Evolutionary conservation across 2,797 vertebrate species (phyloP).

Genomic region (Pogoniulus pusillus): DNA sequence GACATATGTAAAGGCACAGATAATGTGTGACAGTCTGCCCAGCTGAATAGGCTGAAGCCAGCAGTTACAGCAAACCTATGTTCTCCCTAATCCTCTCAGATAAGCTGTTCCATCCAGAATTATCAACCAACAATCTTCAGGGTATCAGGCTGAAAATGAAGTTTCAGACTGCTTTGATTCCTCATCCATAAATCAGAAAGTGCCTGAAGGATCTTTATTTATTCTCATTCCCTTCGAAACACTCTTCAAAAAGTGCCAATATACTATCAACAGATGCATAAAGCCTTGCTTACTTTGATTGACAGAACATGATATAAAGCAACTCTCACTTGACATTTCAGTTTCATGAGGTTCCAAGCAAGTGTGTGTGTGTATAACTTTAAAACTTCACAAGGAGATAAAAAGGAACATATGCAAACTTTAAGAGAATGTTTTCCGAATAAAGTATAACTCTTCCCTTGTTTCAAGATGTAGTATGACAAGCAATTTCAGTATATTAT

Average conservation of each 20-base stretch:
- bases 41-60: constrained; percentile 86
- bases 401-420: constrained; percentile 85
- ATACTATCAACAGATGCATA: constrained; percentile 90
- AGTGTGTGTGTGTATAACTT: constrained; percentile 42
- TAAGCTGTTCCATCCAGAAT: constrained; percentile 87
- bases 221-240: constrained; percentile 84
- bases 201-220: constrained; percentile 89
- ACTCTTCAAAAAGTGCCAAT: constrained; percentile 94
- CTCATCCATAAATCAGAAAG: constrained; percentile 88
- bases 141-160: constrained; percentile 97
- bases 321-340: constrained; percentile 96
- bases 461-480: constrained; percentile 54
- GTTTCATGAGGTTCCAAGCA: constrained; percentile 91
- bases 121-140: constrained; percentile 91
- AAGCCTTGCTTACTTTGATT: constrained; percentile 87
- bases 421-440: constrained; percentile 69
- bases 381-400: constrained; percentile 84
- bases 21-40: constrained; percentile 82
- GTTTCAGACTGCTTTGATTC: constrained; percentile 89
- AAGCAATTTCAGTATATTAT: constrained; percentile 51
- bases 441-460: constrained; percentile 46
- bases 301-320: constrained; percentile 94
- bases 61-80: constrained; percentile 86
- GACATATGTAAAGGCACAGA: constrained; percentile 89
- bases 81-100: constrained; percentile 85